Conservation (phyloP, 92 coral and sea anemone species). For the Palythoa grandis region DNA sequence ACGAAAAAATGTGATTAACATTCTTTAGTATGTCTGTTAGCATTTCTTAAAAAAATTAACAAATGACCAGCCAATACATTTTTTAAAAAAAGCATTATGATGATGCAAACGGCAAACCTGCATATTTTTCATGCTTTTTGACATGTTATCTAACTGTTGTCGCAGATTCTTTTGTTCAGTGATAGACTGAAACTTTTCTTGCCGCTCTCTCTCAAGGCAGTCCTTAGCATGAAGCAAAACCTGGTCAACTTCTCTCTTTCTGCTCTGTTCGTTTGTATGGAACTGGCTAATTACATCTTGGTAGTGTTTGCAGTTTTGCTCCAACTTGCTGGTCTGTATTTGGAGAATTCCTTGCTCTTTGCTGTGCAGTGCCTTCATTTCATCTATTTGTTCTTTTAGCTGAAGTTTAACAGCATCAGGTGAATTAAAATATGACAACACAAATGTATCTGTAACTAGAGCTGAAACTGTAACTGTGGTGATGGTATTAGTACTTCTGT, state of each 20-base stretch:
- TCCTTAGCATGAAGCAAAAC: constrained; percentile 81
- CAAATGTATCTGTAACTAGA: no score
- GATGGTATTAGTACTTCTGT: no score
- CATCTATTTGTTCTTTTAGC: constrained; percentile 70
- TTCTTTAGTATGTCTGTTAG: no score
- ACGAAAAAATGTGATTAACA: no score
- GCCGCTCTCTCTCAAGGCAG: constrained; percentile 87
- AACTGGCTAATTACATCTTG: constrained; percentile 81
- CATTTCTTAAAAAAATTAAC: no score
- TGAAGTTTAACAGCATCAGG: constrained; percentile 17
- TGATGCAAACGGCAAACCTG: constrained; percentile 61
- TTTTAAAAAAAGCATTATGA: neutral
- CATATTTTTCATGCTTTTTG: constrained; percentile 86
- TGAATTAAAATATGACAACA: no score
- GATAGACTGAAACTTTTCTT: constrained; percentile 89
- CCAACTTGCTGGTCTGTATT: constrained; percentile 71
- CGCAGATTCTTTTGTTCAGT: constrained; percentile 86
- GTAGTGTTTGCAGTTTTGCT: constrained; percentile 83
- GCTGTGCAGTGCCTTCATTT: constrained; percentile 53
- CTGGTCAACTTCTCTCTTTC: constrained; percentile 88
- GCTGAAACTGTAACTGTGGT: no score
- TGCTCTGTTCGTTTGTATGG: constrained; percentile 84
- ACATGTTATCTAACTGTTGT: constrained; percentile 84
- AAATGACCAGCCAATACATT: neutral
- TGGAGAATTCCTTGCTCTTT: constrained; percentile 74